Conservation (phyloP, 1,140 invertebrate genomes). For the Gonatopus flavifemur region DNA sequence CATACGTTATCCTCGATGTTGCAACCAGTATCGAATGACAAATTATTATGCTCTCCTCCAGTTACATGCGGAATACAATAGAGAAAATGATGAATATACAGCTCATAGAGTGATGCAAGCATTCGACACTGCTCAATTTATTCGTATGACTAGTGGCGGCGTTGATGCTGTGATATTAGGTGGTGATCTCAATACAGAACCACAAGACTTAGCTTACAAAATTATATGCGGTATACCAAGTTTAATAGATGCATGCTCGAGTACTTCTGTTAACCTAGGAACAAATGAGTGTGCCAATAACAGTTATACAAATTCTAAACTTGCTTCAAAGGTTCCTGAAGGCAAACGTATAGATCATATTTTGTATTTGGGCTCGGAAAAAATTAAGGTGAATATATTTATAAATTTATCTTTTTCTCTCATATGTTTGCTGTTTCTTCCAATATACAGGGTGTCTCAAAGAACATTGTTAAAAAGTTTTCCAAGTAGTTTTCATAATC, state of each 20-base stretch:
- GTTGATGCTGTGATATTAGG: slow-evolving; percentile 84
- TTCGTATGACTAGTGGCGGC: slow-evolving; percentile 75
- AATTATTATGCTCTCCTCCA: slow-evolving; percentile 49
- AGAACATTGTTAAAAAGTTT: no score
- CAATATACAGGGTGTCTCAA: no score
- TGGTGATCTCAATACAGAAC: slow-evolving; percentile 92
- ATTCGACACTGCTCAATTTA: slow-evolving; percentile 92
- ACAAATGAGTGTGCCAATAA: slow-evolving; percentile 84
- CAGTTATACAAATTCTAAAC: slow-evolving; percentile 69
- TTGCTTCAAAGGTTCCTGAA: slow-evolving; percentile 62
- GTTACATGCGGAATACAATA: slow-evolving; percentile 95
- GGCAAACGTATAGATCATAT: slow-evolving; percentile 93
- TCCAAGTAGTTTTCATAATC: no score
- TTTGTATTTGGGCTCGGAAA: slow-evolving; percentile 66
- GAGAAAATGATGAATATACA: slow-evolving; percentile 82
- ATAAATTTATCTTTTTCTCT: no score
- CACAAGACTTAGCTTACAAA: slow-evolving; percentile 80
- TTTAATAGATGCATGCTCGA: slow-evolving; percentile 50
- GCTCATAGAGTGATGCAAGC: slow-evolving; percentile 89
- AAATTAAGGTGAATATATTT: slow-evolving; percentile 58
- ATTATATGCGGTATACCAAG: slow-evolving; percentile 61
- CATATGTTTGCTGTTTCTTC: no score
- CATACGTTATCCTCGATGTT: no score
- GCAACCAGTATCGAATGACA: no score
- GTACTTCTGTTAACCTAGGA: slow-evolving; percentile 46